Conservation (phyloP, 2,113 vertebrate genomes). For the Anguilla rostrata region DNA sequence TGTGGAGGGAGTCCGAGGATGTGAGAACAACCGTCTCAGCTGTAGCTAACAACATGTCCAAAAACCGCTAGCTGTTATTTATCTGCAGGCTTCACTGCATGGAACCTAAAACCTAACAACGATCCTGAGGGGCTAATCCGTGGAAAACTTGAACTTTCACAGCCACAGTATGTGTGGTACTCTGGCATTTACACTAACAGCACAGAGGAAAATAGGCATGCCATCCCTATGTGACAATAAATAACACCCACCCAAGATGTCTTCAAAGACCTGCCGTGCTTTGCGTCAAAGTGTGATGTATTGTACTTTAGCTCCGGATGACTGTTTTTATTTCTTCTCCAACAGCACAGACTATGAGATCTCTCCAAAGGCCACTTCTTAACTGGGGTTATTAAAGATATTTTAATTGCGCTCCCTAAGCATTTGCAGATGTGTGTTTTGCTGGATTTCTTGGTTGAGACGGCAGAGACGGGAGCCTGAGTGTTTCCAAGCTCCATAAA, state of each 20-base stretch:
- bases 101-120: neutral
- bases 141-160: neutral
- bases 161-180: neutral
- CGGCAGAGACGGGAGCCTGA: neutral
- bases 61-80: neutral
- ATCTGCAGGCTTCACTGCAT: neutral
- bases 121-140: neutral
- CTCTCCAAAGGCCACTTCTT: constrained; percentile 28
- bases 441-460: neutral
- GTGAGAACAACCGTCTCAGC: neutral
- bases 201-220: neutral
- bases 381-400: constrained; percentile 44
- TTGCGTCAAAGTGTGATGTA: neutral
- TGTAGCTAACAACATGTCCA: neutral
- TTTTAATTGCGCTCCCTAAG: constrained; percentile 48
- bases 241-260: neutral
- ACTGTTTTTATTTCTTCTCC: constrained; percentile 31
- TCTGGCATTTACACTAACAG: neutral
- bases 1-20: neutral
- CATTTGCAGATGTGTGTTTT: constrained; percentile 46
- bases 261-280: neutral
- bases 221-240: neutral
- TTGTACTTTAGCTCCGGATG: neutral
- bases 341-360: constrained; percentile 25
- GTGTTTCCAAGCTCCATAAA: constrained; percentile 12